These are phyloP conservation scores for Corythornis madagascariensis DNA, from an alignment of 2,113 vertebrate species.

Conservation along the genomic window DNA sequence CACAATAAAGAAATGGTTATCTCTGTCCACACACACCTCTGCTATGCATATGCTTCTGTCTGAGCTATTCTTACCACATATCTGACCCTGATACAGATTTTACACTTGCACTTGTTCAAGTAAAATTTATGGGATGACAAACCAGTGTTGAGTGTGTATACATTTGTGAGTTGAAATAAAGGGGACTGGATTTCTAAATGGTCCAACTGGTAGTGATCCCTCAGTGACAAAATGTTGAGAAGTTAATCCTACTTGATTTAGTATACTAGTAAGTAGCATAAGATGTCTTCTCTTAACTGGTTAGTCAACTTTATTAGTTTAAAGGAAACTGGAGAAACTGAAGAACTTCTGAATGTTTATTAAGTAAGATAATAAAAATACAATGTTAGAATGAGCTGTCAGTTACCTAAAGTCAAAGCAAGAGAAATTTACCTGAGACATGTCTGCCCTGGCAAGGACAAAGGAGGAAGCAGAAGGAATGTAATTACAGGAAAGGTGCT, in stretches of 20 bases:
- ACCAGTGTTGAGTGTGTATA: not conserved
- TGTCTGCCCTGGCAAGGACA: not conserved
- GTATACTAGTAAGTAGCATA: not conserved
- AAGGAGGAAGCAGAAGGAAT: not conserved
- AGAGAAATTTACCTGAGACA: not conserved
- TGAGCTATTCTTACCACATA: not conserved
- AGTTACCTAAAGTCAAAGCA: not conserved
- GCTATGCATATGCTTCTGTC: not conserved
- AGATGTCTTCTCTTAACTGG: not conserved
- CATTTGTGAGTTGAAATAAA: not conserved
- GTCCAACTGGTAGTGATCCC: not conserved
- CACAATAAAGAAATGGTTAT: not conserved
- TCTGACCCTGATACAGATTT: not conserved
- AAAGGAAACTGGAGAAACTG: not conserved
- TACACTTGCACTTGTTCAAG: not conserved
- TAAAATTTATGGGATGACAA: not conserved
- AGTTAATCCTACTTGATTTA: not conserved
- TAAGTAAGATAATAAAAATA: not conserved
- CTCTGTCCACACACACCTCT: accelerated
- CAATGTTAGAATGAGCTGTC: not conserved
- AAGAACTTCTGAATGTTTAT: not conserved
- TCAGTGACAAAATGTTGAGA: not conserved
- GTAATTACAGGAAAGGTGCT: not conserved
- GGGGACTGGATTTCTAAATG: not conserved
- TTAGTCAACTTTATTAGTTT: not conserved